Conservation (phyloP, 1,140 invertebrate genomes). For the Ceratosolen fusciceps region DNA sequence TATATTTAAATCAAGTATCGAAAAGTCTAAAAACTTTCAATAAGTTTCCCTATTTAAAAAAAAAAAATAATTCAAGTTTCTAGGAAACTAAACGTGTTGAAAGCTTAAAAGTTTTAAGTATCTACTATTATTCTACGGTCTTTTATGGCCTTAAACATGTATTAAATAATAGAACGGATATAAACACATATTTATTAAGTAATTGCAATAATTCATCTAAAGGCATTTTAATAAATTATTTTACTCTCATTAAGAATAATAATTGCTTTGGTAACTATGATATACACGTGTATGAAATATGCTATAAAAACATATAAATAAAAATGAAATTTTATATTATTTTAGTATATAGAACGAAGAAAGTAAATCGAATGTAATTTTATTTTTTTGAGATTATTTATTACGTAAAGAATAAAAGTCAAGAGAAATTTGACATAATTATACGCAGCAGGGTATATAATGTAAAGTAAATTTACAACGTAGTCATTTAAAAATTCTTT, state of each 20-base stretch:
- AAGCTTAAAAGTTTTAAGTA: conserved; percentile 1
- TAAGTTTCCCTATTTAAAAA: no score
- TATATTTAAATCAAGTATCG: no score
- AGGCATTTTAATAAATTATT: neutral
- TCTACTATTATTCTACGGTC: neutral
- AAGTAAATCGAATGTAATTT: neutral
- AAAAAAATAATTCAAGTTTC: neutral
- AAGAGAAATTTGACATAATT: neutral
- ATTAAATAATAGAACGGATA: neutral
- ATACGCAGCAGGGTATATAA: no score
- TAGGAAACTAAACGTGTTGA: neutral
- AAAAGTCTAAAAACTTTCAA: no score
- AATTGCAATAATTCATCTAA: neutral
- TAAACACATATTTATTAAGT: neutral
- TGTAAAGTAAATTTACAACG: neutral
- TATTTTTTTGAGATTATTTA: neutral
- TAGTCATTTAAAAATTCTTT: neutral
- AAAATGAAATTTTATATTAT: no score
- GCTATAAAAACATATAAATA: no score
- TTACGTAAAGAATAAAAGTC: neutral
- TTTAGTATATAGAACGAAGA: neutral
- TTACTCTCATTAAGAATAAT: neutral
- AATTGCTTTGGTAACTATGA: neutral
- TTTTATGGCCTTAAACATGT: neutral
- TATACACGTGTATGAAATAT: no score